Evolutionary conservation across 2,888 invertebrate species (phyloP).

Genomic region (Pogonocherus hispidulus): DNA sequence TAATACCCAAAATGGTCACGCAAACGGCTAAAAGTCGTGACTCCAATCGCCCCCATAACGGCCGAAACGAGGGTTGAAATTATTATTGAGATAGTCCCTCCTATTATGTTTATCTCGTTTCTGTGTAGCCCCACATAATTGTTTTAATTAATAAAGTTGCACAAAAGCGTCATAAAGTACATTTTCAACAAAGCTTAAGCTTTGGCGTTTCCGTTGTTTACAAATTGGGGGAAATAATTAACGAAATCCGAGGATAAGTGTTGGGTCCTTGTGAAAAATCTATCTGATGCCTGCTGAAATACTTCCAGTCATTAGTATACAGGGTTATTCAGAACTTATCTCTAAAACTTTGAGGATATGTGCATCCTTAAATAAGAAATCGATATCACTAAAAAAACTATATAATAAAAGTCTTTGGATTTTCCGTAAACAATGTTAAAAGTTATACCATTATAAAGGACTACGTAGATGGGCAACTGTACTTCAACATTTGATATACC

Average conservation of each 20-base stretch:
- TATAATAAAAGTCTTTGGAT: no score
- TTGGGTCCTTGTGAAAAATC: neutral
- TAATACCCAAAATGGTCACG: neutral
- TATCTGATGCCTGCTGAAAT: neutral
- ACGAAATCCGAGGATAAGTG: slow-evolving; percentile 1
- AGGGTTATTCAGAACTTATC: no score
- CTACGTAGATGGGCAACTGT: no score
- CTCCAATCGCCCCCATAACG: slow-evolving; percentile 22
- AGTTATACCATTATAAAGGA: no score
- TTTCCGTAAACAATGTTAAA: no score
- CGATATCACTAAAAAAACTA: no score
- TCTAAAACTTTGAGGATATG: no score
- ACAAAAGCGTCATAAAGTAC: slow-evolving; percentile 20
- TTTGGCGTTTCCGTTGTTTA: slow-evolving; percentile 8
- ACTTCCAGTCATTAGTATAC: neutral
- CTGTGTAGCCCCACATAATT: slow-evolving; percentile 26
- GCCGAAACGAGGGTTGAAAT: slow-evolving; percentile 33
- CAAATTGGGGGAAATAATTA: slow-evolving; percentile 20
- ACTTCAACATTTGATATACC: no score
- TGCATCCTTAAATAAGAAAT: no score
- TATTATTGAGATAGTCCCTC: slow-evolving; percentile 27
- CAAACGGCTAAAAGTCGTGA: neutral
- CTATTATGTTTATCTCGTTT: slow-evolving; percentile 28
- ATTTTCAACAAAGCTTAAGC: slow-evolving; percentile 10
- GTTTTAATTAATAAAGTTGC: slow-evolving; percentile 33